phyloP scores from a whole-genome alignment of 2,888 invertebrate species.

The Sisyra nigra region DNA sequence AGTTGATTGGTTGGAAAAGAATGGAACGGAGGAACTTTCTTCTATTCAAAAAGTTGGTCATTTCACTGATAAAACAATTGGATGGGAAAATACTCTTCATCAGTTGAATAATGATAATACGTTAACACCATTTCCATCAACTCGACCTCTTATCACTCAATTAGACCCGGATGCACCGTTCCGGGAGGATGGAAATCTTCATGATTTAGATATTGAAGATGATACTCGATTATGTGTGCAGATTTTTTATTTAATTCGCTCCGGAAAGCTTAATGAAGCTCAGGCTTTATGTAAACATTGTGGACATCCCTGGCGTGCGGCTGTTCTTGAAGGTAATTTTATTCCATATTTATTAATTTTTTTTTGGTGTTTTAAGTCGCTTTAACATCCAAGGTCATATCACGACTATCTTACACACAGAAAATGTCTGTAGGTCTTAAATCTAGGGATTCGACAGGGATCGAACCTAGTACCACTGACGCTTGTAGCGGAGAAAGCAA shows the following conservation, averaged over 20 bases:
- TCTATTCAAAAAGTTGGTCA: slow-evolving; percentile 38
- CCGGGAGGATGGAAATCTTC: slow-evolving; percentile 59
- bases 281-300: slow-evolving; percentile 67
- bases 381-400: no score
- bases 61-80: slow-evolving; percentile 66
- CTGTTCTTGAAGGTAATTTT: slow-evolving; percentile 63
- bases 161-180: slow-evolving; percentile 84
- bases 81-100: slow-evolving; percentile 86
- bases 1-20: slow-evolving; percentile 85
- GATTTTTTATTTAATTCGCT: slow-evolving; percentile 62
- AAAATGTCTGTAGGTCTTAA: no score
- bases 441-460: no score
- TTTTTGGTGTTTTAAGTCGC: no score
- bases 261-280: slow-evolving; percentile 74
- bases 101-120: slow-evolving; percentile 42
- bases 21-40: slow-evolving; percentile 41
- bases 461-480: no score
- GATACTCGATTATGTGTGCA: slow-evolving; percentile 40
- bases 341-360: no score
- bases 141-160: slow-evolving; percentile 41
- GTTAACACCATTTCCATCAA: slow-evolving; percentile 39
- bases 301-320: slow-evolving; percentile 87
- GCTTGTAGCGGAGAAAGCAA: no score
- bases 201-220: slow-evolving; percentile 78
- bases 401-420: no score